Conservation (phyloP, 2,797 vertebrate genomes). For the Manis crassicaudata region DNA sequence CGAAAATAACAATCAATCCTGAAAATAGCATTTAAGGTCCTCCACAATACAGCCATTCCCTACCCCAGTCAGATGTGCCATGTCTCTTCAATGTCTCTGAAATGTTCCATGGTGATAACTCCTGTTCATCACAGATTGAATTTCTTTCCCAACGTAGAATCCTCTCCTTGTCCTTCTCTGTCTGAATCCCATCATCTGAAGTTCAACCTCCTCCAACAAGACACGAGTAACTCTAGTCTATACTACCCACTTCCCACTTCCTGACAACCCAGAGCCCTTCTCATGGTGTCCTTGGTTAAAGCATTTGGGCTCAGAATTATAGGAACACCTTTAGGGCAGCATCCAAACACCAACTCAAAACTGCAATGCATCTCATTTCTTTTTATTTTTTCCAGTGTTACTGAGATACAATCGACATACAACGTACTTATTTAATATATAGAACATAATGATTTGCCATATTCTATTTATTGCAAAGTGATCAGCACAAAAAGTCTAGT, state of each 20-base stretch:
- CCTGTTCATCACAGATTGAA: neutral
- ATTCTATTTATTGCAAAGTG: no score
- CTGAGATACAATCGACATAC: neutral
- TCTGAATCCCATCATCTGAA: neutral
- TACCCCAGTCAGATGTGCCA: no score
- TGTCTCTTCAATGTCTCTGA: neutral
- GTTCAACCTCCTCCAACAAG: neutral
- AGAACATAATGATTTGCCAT: neutral
- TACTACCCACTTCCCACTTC: neutral
- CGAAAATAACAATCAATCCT: neutral
- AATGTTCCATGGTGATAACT: neutral
- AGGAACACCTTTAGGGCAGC: neutral
- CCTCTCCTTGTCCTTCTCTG: neutral
- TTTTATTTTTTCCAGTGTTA: neutral
- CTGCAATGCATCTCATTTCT: neutral
- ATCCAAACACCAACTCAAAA: no score
- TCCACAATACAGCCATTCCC: no score
- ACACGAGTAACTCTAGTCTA: no score
- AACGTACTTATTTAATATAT: no score
- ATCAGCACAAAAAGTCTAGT: neutral
- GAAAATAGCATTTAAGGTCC: neutral
- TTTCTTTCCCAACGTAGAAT: neutral
- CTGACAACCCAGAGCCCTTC: neutral
- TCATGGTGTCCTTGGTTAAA: neutral
- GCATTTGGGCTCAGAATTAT: neutral